These are phyloP conservation scores for Aurelia sp. DNA, from an alignment of 30 jellyfish, hydroid and myxozoan species.

Conservation along the genomic window DNA sequence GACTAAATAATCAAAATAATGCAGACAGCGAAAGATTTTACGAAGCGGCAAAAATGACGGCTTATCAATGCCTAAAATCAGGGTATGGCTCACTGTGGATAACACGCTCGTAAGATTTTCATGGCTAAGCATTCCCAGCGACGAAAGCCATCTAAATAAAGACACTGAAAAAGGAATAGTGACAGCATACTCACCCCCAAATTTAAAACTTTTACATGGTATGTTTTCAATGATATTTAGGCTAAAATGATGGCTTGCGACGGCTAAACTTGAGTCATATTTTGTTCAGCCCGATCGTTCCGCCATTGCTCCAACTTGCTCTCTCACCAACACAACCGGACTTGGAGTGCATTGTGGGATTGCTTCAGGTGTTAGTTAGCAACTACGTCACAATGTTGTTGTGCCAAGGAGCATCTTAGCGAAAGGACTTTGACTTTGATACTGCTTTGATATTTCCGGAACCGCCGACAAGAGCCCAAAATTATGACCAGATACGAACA, in stretches of 20 bases:
- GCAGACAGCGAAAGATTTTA: no score
- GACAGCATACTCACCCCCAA: slow-evolving; percentile 21
- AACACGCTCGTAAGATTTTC: slow-evolving; percentile 43
- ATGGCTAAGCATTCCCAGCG: slow-evolving; percentile 50
- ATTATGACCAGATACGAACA: no score
- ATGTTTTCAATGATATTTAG: slow-evolving; percentile 1
- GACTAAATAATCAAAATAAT: no score
- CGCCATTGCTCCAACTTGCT: slow-evolving; percentile 68
- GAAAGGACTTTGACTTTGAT: no score
- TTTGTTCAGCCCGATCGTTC: slow-evolving; percentile 23
- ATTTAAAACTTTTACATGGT: slow-evolving; percentile 41
- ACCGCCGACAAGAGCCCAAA: no score
- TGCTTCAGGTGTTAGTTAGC: slow-evolving; percentile 52
- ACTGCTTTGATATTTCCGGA: no score
- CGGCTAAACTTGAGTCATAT: slow-evolving; percentile 31
- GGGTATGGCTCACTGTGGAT: slow-evolving; percentile 2
- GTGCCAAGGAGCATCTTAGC: slow-evolving; percentile 16
- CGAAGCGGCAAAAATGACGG: no score
- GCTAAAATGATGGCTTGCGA: slow-evolving; percentile 20
- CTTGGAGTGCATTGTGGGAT: slow-evolving; percentile 55
- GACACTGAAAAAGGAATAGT: not conserved
- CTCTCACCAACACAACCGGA: slow-evolving; percentile 57
- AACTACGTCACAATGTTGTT: slow-evolving; percentile 15
- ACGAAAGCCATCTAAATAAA: not conserved
- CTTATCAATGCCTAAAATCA: no score